Conservation (phyloP, 2,797 vertebrate genomes). For the Kryptolebias ocellatus region DNA sequence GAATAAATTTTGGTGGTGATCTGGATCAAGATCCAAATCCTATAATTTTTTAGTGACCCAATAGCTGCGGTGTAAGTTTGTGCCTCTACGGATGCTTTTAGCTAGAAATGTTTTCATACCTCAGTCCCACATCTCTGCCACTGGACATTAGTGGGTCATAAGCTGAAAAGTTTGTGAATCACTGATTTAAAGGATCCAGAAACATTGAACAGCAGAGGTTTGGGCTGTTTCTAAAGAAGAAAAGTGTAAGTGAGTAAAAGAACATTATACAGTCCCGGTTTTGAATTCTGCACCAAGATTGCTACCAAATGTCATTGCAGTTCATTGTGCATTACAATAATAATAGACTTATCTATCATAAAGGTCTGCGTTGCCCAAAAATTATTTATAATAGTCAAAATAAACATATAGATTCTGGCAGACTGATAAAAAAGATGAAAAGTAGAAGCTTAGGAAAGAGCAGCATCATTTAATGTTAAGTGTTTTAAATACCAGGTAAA, state of each 20-base stretch:
- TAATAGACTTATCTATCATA: too few species aligned
- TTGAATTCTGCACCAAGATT: too few species aligned
- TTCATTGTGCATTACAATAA: too few species aligned
- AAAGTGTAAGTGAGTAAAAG: not conserved
- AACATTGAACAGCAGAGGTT: not conserved
- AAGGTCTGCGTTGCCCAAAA: not conserved
- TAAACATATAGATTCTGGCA: not conserved
- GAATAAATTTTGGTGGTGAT: too few species aligned
- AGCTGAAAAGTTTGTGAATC: not conserved
- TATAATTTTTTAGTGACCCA: too few species aligned
- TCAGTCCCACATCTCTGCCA: not conserved
- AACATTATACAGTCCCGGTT: not conserved
- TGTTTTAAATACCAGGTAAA: not conserved
- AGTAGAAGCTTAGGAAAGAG: constrained; percentile 13
- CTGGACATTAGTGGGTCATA: not conserved
- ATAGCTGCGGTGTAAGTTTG: too few species aligned
- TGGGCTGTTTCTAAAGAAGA: not conserved
- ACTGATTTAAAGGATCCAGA: constrained; percentile 11
- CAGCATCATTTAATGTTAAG: not conserved
- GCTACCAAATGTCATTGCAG: too few species aligned
- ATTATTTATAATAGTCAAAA: not conserved
- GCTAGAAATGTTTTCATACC: not conserved
- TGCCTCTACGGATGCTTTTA: too few species aligned
- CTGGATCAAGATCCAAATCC: too few species aligned
- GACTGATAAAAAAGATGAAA: not conserved